Evolutionary conservation across 1,140 invertebrate species (phyloP).

Genomic region (Zaprionus tsacasi): DNA sequence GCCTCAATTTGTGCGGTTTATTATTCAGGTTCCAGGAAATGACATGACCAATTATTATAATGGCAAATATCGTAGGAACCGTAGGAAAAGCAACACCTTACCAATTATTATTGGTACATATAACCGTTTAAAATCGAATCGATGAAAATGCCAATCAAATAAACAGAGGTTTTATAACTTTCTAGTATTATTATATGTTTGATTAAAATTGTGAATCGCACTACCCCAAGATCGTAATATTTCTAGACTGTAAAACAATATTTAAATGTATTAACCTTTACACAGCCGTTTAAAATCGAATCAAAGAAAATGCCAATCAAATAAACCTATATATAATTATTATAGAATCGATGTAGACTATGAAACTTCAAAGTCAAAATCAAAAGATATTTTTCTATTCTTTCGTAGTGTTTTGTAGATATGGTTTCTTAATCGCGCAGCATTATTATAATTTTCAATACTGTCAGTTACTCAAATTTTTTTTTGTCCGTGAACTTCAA

Average conservation of each 20-base stretch:
- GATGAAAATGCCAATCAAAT: constrained; percentile 7
- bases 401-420: no score
- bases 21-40: background rate
- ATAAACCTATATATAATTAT: background rate
- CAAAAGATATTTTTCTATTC: background rate
- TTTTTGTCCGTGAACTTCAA: no score
- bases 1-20: background rate
- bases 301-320: background rate
- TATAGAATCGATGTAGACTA: no score
- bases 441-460: no score
- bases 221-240: no score
- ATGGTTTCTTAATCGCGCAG: no score
- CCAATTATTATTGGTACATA: background rate
- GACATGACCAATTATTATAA: constrained; percentile 2
- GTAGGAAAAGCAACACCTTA: background rate
- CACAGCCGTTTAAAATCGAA: background rate
- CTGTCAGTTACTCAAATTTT: no score
- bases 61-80: background rate
- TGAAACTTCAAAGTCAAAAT: background rate
- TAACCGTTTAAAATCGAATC: background rate
- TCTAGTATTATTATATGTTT: background rate
- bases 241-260: no score
- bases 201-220: no score
- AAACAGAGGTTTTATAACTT: background rate
- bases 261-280: no score